These are phyloP conservation scores for Indicator maculatus DNA, from an alignment of 2,113 vertebrate genomes.

Conservation along the genomic window DNA sequence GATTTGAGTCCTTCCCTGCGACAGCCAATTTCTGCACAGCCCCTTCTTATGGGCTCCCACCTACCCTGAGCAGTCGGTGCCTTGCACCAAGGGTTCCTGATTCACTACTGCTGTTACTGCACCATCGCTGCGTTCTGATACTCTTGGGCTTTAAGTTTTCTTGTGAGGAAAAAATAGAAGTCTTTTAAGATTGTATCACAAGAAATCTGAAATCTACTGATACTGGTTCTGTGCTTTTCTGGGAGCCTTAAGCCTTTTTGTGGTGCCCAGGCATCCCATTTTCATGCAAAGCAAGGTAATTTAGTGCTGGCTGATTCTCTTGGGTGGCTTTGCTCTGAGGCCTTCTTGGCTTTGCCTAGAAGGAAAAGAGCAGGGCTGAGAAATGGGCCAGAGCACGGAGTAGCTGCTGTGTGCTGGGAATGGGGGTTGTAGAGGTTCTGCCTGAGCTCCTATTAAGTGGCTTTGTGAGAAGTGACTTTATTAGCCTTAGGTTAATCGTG, in stretches of 20 bases:
- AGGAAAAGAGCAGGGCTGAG: neutral
- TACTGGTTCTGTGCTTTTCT: neutral
- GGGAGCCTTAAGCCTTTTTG: neutral
- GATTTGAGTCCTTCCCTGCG: neutral
- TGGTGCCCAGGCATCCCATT: conserved; percentile 6
- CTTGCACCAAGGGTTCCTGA: neutral
- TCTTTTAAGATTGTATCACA: neutral
- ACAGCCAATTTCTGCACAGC: neutral
- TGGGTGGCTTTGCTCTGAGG: neutral
- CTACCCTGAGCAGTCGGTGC: neutral
- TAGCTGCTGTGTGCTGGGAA: neutral
- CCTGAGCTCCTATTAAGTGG: neutral
- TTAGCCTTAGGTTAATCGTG: fast-evolving
- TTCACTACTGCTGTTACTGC: too few relatives aligned
- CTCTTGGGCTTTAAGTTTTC: neutral
- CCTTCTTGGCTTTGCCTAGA: neutral
- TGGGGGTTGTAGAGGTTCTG: neutral
- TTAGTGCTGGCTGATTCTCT: neutral
- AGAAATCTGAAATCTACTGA: neutral
- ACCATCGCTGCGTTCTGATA: too few relatives aligned
- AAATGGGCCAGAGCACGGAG: neutral
- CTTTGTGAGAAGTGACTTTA: neutral
- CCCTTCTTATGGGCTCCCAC: fast-evolving
- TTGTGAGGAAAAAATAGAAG: neutral
- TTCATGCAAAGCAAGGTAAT: conserved; percentile 31